Conservation (phyloP, 1,140 invertebrate species). For the Drosophila funebris region DNA sequence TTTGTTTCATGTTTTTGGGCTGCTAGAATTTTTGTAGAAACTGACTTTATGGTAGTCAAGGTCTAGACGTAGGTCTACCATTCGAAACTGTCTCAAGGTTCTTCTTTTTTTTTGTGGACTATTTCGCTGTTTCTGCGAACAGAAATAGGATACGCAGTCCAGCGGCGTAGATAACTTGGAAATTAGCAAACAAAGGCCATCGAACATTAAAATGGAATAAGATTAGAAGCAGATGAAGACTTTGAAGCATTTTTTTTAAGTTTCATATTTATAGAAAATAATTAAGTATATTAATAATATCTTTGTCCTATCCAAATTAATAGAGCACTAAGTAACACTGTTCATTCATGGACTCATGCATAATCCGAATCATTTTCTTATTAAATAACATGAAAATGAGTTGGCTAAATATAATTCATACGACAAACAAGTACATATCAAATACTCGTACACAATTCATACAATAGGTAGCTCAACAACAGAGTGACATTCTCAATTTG, state of each 20-base stretch:
- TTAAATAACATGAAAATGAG: not conserved
- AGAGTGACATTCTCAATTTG: constrained; percentile 3
- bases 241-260: too few species aligned
- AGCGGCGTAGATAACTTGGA: constrained; percentile 73
- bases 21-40: constrained; percentile 57
- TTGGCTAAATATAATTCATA: constrained; percentile 4
- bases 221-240: not conserved
- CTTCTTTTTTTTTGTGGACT: constrained; percentile 23
- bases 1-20: constrained; percentile 46
- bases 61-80: constrained; percentile 28
- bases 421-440: constrained; percentile 1
- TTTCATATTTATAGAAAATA: constrained; percentile 2
- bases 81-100: constrained; percentile 62
- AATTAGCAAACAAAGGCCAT: constrained; percentile 53
- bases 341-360: not conserved
- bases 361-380: not conserved
- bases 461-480: constrained; percentile 34
- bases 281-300: not conserved
- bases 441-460: constrained; percentile 6
- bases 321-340: not conserved
- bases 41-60: constrained; percentile 74
- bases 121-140: constrained; percentile 51
- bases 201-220: not conserved
- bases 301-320: not conserved
- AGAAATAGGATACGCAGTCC: constrained; percentile 45